Base-by-base conservation (phyloP, 1,140 invertebrate species). In the Triops longicaudatus region DNA sequence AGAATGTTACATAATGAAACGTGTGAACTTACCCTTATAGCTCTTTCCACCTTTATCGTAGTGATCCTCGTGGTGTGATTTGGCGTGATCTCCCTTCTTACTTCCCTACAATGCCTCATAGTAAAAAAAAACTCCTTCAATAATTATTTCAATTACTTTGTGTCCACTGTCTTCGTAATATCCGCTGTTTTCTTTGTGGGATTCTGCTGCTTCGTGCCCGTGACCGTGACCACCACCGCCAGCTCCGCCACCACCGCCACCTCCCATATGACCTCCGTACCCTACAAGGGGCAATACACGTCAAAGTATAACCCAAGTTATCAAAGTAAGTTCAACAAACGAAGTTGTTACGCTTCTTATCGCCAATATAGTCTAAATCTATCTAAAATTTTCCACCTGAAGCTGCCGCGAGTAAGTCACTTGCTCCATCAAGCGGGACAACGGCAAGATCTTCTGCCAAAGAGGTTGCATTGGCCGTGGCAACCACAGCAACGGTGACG, bases 21-120 rank as follows among this genome's bases (percentile, higher is more conserved):
- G 6, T 63, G 4, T 63, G 31, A 17, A 12, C 14, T 63, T 63
- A 63, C 50, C 50, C 41, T 26, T 78, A 41, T 76, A 80, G 12
- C 78, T 42, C 74, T 80, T 80, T 43, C 79, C 80, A 72, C 76
- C 74, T 26, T 74, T 73, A 42, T 78, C 77, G 43, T 74, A 73
- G 37, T 73, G 50, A 17, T 63, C 50, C 17, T 63, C 50, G 22
- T 63, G 50, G 6, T 63, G 50, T 5, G 50, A 63, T 22, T 63
- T 63, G 22, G 50, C n/a, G 22, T 63, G 50, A 14, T 63, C 50
- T 10, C 50, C 50, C 14, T 63, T 63, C 50, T 63, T 63, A 22
- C 50, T 63, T 63, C 50, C 50, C 50, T 63, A 63, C 7, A 63
- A 17, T 63, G 22, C 14, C n/a, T n/a, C n/a, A 63, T 63, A 63